A percentile compares a stretch with the other conserved stretches of the same genome.
These are phyloP conservation scores for Molorchus minor DNA, from an alignment of 2,888 invertebrate species.

Conservation along the genomic window DNA sequence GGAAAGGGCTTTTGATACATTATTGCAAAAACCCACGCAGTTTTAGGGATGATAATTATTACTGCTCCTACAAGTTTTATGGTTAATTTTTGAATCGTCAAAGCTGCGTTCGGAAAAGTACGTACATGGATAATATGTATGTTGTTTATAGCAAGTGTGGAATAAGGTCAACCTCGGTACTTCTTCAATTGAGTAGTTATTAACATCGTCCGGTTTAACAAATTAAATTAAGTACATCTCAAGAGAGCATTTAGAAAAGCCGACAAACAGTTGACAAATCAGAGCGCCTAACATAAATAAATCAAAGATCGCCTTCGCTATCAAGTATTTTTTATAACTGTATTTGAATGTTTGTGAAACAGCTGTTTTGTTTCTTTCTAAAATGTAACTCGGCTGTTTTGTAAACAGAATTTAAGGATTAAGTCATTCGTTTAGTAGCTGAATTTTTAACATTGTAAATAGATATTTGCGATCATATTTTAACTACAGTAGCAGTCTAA, in stretches of 20 bases:
- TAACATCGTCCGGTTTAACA: neutral
- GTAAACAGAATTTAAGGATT: neutral
- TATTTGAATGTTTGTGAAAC: neutral
- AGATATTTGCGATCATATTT: neutral
- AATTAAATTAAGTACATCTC: neutral
- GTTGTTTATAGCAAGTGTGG: no score
- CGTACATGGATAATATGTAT: no score
- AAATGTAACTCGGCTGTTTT: slow-evolving; percentile 1
- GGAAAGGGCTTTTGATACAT: no score
- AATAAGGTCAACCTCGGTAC: no score
- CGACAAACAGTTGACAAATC: neutral
- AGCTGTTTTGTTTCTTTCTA: neutral
- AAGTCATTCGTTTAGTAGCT: neutral
- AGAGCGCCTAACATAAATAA: neutral
- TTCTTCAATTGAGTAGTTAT: neutral
- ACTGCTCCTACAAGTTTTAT: no score
- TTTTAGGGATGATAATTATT: no score
- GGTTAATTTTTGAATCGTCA: no score
- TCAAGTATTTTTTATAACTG: neutral
- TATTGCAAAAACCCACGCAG: no score
- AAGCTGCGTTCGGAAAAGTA: no score
- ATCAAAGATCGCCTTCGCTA: neutral
- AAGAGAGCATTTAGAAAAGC: neutral
- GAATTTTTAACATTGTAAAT: neutral
- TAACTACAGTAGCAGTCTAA: neutral